These are phyloP conservation scores for Cryptocheilus praepositus DNA, from an alignment of 2,888 invertebrate genomes.

Conservation along the genomic window DNA sequence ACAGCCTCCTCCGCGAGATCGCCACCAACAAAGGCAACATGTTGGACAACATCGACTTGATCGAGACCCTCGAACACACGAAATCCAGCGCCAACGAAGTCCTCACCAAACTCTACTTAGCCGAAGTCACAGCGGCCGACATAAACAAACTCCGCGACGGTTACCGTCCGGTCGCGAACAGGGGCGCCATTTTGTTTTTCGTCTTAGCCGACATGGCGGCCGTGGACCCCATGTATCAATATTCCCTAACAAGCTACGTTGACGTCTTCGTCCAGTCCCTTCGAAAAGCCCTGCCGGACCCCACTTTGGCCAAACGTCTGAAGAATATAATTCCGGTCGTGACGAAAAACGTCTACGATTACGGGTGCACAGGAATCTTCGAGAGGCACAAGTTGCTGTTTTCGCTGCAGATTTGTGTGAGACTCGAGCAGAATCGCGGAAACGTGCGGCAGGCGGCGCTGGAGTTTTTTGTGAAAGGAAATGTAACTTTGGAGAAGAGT, in stretches of 20 bases:
- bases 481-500: conserved; percentile 86
- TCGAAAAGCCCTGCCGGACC: conserved; percentile 88
- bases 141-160: conserved; percentile 90
- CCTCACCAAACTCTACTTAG: conserved; percentile 84
- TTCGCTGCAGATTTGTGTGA: conserved; percentile 93
- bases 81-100: conserved; percentile 92
- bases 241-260: conserved; percentile 89
- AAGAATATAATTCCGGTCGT: conserved; percentile 89
- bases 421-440: conserved; percentile 84
- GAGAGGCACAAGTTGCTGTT: conserved; percentile 93
- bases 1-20: conserved; percentile 88
- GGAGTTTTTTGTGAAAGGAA: conserved; percentile 94
- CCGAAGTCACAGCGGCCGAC: conserved; percentile 85
- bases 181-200: conserved; percentile 94
- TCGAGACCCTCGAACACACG: conserved; percentile 91
- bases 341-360: conserved; percentile 92
- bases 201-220: conserved; percentile 92
- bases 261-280: conserved; percentile 90
- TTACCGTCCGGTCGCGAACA: conserved; percentile 88
- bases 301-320: conserved; percentile 84
- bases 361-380: conserved; percentile 94
- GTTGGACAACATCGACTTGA: conserved; percentile 92
- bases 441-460: conserved; percentile 82
- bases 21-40: conserved; percentile 93
- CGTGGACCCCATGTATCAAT: conserved; percentile 95